Percentiles rank a stretch among this genome's conserved stretches.
Evolutionary conservation across 2,113 vertebrate species (phyloP).

Genomic region (Tragulus kanchil): DNA sequence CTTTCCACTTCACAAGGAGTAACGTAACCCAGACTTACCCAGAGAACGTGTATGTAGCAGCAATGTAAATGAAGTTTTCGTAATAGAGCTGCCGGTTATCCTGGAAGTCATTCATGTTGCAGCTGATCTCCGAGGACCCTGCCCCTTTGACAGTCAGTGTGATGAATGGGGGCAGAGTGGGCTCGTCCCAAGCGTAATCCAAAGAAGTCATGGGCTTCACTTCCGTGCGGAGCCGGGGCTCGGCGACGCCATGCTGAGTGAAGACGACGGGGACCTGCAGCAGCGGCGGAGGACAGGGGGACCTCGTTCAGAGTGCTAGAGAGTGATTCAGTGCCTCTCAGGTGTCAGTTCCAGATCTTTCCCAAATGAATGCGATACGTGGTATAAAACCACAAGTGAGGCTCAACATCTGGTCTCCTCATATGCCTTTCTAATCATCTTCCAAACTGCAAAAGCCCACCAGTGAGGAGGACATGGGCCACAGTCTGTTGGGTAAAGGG

Average conservation of each 20-base stretch:
- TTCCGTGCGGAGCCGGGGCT: slow-evolving; percentile 95
- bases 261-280: slow-evolving; percentile 96
- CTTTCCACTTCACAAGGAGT: not conserved
- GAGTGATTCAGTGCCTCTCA: not conserved
- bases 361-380: not conserved
- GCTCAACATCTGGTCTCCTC: not conserved
- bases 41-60: slow-evolving; percentile 96
- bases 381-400: not conserved
- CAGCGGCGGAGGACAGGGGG: not conserved
- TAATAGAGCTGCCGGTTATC: slow-evolving; percentile 98
- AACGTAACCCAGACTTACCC: slow-evolving; percentile 87
- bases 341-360: not conserved
- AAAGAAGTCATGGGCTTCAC: slow-evolving; percentile 93
- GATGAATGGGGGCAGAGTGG: slow-evolving; percentile 92
- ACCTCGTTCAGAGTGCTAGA: not conserved
- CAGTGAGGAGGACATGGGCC: not conserved
- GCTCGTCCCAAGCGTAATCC: slow-evolving; percentile 98
- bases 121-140: slow-evolving; percentile 95
- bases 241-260: slow-evolving; percentile 93
- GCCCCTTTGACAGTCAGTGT: slow-evolving; percentile 96
- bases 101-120: slow-evolving; percentile 97
- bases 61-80: slow-evolving; percentile 99
- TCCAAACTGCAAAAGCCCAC: not conserved
- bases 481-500: not conserved
- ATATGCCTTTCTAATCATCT: not conserved